Base-by-base conservation (phyloP, 2,797 vertebrate species). In the Hyperoplus lanceolatus region DNA sequence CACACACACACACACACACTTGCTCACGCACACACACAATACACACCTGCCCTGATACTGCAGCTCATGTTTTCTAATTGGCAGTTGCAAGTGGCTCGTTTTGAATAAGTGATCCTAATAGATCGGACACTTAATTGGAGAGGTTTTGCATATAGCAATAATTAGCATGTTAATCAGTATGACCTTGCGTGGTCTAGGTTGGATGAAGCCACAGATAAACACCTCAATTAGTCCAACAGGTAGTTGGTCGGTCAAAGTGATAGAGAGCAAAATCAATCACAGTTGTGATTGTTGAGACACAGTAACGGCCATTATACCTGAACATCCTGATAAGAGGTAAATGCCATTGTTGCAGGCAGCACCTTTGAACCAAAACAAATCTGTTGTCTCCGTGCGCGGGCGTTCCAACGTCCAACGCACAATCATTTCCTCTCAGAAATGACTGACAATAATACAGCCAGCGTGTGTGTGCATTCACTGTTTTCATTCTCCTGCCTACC, bases 91-190 rank as follows among this genome's bases (percentile, higher is more conserved):
- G 58, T 51, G 12, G 21, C 55, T 79, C 48, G 43, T 75, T 85
- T 73, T 72, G 41, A 80, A 54, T 79, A 76, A 73, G 57, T 57
- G 71, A 42, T 49, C 7, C 61, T 72, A 66, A 85, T 77, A 73
- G 76, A 79, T 66, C 55, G 41, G 48, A 11, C 21, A 50, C 41
- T 65, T 68, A 73, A 80, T 65, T 42, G 46, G 71, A 64, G 54
- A 70, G 59, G 62, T 63, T 73, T 80, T 77, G 59, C 75, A 68
- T 42, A 16, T 42, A 39, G 42, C 70, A 51, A 69, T 77, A 53
- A 83, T 61, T 69, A 66, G 51, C 70, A 41, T 43, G 54, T 57
- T 75, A 70, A 67, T 78, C 61, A 72, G 69, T 55, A 16, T 46
- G 54, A 56, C 56, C 42, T 5, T 43, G 49, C 5, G 65, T 43